Base-by-base conservation (phyloP, 2,888 invertebrate genomes). In the Uropetala carovei region DNA sequence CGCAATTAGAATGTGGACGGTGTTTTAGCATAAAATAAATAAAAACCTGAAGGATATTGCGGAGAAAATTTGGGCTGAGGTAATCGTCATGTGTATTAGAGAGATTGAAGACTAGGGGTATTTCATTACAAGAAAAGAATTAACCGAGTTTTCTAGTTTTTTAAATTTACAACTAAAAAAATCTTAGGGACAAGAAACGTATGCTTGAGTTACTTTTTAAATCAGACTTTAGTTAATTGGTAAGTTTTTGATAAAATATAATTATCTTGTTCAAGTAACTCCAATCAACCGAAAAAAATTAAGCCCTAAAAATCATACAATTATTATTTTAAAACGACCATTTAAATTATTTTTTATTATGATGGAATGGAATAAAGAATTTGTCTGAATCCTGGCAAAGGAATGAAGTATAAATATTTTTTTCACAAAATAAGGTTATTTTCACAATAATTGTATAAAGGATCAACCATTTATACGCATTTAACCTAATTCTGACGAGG, bases 1-100 rank as follows among this genome's bases (percentile, higher is more conserved):
- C 89, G 89, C 89, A 89, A 89, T 60, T 89, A 89, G 64, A 18
- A 16, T 30, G 64, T 27, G 89, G 9, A 27, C 11, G 22, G 22
- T 75, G 27, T 10, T 75, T 75, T 75, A 0, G 64, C 14, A 89
- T 89, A 56, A 86, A 86, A 60, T 64, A 16, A 30, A 56, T 18
- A 11, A 10, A 43, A 43, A 16, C 3, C 18, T 64, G 43, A 18
- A 68, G 64, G 64, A 89, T 43, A 68, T 68, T 18, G 68, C 68
- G 68, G n/a, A n/a, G 68, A 18, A 68, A n/a, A 68, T 68, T 68
- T n/a, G 68, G 68, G n/a, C 4, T 9, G 68, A 68, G 18, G 68
- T 22, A 68, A 68, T 68, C 68, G 68, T 22, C 10, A 18, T 13
- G 13, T 7, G 68, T 18, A 5, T 11, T 10, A 68, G 64, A 75